These are phyloP conservation scores for Pseudanteris insignis DNA, from an alignment of 2,888 invertebrate genomes.

Conservation along the genomic window DNA sequence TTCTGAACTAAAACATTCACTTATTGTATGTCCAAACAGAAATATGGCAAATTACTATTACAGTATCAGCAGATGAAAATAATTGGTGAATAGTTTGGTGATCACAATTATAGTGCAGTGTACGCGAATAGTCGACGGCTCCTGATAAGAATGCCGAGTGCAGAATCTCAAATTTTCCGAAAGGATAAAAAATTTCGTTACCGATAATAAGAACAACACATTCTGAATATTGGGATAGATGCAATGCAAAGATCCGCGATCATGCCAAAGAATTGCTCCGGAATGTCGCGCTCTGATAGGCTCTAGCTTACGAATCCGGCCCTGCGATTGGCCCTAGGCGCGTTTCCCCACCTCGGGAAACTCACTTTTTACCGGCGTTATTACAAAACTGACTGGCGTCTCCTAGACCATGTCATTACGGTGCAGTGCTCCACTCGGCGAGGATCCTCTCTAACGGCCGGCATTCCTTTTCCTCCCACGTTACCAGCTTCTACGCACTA, in stretches of 20 bases:
- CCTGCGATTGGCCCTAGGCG: conserved; percentile 59
- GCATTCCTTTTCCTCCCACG: conserved; percentile 44
- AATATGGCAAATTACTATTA: too few relatives aligned
- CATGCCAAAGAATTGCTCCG: conserved; percentile 51
- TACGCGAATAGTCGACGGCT: too few relatives aligned
- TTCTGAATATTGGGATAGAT: too few relatives aligned
- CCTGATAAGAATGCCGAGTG: too few relatives aligned
- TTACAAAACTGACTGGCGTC: conserved; percentile 66
- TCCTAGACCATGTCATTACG: conserved; percentile 67
- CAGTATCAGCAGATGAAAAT: too few relatives aligned
- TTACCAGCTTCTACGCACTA: conserved; percentile 30
- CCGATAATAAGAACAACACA: too few relatives aligned
- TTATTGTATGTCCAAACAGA: too few relatives aligned
- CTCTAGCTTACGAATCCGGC: conserved; percentile 43
- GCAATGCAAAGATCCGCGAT: conserved; percentile 26
- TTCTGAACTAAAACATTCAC: too few relatives aligned
- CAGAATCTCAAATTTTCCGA: too few relatives aligned
- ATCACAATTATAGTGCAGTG: too few relatives aligned
- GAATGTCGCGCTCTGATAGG: conserved; percentile 63
- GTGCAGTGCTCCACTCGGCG: conserved; percentile 63
- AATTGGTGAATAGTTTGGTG: too few relatives aligned
- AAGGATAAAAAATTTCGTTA: too few relatives aligned
- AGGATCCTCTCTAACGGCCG: conserved; percentile 55
- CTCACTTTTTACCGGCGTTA: conserved; percentile 66
- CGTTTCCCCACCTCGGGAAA: conserved; percentile 65